A percentile compares a stretch with the other conserved stretches of the same genome.
Conservation (phyloP, 2,113 vertebrate genomes). For the Platysternon megacephalum region DNA sequence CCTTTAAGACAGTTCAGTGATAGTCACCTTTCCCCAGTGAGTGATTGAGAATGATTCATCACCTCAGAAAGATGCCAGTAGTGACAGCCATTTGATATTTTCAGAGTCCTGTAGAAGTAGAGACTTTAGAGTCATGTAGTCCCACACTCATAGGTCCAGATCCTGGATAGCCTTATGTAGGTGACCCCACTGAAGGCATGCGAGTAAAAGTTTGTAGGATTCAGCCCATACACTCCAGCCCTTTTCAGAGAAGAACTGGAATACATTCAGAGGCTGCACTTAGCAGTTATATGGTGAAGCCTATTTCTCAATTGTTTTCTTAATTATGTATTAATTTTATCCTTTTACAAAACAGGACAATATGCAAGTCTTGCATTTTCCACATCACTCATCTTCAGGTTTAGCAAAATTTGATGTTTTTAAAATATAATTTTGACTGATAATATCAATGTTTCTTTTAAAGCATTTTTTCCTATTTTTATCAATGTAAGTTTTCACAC, state of each 20-base stretch:
- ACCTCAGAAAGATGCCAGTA: no score
- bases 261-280: not conserved
- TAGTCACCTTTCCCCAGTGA: no score
- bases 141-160: not conserved
- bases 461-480: no score
- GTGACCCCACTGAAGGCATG: not conserved
- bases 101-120: no score
- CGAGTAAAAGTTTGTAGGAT: not conserved
- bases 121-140: no score
- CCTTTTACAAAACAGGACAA: not conserved
- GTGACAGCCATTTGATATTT: no score
- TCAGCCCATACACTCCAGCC: not conserved
- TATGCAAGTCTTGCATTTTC: constrained; percentile 8
- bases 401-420: no score
- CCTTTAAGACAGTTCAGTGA: no score
- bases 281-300: constrained; percentile 27
- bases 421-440: no score
- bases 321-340: constrained; percentile 27
- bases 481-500: no score
- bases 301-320: not conserved
- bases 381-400: constrained; percentile 2
- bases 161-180: not conserved
- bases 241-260: not conserved
- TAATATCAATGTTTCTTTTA: no score
- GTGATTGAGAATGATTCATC: no score